A percentile compares a stretch with the other conserved stretches of the same genome.
Conservation (phyloP, 2,113 vertebrate genomes). For the Ceyx margarethae region DNA sequence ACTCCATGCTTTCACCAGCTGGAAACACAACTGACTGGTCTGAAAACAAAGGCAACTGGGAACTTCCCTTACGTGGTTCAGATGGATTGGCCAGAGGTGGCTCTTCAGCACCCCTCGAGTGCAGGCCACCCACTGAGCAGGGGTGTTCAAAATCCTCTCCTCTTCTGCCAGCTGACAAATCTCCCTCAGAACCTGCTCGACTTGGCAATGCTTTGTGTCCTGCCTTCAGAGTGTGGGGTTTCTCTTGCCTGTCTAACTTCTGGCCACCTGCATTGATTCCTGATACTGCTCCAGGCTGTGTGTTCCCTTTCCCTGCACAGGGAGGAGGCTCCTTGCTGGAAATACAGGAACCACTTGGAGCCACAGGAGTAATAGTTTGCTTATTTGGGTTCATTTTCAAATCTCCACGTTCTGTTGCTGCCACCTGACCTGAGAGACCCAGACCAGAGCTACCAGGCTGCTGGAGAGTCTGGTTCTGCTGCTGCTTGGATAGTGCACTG, state of each 20-base stretch:
- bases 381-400: background rate
- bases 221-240: background rate
- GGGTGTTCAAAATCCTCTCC: background rate
- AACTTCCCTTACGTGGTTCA: background rate
- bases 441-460: background rate
- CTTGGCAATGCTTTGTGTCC: background rate
- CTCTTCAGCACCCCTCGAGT: background rate
- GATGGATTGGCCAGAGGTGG: rapidly evolving
- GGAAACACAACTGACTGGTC: slow-evolving; percentile 20
- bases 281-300: background rate
- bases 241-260: background rate
- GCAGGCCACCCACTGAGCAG: background rate
- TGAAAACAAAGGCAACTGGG: background rate
- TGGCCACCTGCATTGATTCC: background rate
- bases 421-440: background rate
- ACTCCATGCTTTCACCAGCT: background rate
- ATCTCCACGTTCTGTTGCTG: background rate
- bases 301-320: background rate
- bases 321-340: background rate
- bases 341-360: background rate
- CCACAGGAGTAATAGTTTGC: background rate
- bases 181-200: background rate
- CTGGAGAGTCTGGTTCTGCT: background rate
- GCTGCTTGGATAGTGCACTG: background rate
- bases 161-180: background rate